Conservation (phyloP, 2,113 vertebrate species). For the Notarius quadriscutis region DNA sequence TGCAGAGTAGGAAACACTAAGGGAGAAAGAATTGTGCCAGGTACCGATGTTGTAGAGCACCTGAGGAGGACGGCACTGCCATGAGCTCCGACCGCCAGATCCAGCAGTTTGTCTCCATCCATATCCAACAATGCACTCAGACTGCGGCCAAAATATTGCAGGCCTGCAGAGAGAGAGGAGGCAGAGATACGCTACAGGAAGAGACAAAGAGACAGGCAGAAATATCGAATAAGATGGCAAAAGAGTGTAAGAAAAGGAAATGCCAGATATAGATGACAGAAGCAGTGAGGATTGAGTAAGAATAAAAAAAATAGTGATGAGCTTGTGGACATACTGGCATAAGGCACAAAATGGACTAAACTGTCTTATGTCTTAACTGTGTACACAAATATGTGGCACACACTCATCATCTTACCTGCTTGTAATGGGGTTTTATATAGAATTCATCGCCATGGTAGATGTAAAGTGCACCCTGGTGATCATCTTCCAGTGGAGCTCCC, state of each 20-base stretch:
- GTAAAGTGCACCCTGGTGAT: constrained; percentile 87
- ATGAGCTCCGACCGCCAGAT: constrained; percentile 88
- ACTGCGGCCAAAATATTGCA: constrained; percentile 93
- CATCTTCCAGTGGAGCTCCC: constrained; percentile 90
- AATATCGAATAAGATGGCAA: background rate
- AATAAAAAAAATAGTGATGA: background rate
- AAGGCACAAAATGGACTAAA: background rate
- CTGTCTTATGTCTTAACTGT: background rate
- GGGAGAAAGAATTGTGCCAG: background rate
- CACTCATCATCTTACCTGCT: constrained; percentile 74
- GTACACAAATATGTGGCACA: background rate
- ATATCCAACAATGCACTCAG: constrained; percentile 82
- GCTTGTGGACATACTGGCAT: background rate
- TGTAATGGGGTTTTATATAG: constrained; percentile 73
- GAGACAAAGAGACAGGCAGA: background rate
- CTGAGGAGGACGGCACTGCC: constrained; percentile 85
- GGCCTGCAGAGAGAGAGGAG: constrained; percentile 69
- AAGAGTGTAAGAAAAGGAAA: background rate
- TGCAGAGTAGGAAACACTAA: background rate
- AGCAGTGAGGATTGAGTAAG: background rate
- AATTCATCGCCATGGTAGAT: constrained; percentile 80
- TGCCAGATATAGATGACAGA: background rate
- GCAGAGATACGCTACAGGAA: constrained; percentile 80
- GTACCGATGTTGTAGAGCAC: constrained; percentile 59
- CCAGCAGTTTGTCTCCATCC: constrained; percentile 86